Conservation (phyloP, 2,797 vertebrate genomes). For the Notolabrus celidotus region DNA sequence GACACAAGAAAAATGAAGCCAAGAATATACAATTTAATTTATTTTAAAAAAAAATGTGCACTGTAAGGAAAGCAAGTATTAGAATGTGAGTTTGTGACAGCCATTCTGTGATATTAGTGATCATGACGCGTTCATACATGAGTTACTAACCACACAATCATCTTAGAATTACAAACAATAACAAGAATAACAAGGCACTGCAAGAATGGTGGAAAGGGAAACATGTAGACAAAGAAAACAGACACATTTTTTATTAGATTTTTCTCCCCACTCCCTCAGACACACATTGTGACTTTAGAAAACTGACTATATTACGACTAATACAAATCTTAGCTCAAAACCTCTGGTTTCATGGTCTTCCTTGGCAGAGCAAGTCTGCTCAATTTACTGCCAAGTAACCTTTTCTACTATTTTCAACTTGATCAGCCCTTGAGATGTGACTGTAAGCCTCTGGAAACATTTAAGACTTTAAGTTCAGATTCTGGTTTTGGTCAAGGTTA, state of each 20-base stretch:
- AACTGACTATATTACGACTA: no score
- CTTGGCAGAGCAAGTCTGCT: not conserved
- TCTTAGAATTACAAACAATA: no score
- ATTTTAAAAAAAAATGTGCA: conserved; percentile 38
- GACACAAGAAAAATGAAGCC: not conserved
- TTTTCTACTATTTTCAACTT: not conserved
- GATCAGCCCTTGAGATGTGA: not conserved
- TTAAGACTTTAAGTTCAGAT: no score
- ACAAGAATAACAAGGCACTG: no score
- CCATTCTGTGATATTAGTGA: not conserved
- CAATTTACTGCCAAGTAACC: not conserved
- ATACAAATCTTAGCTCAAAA: not conserved
- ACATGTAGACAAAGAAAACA: no score
- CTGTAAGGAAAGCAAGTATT: not conserved
- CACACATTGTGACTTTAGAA: no score
- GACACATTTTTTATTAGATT: no score
- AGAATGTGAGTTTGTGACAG: not conserved
- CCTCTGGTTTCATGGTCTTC: not conserved
- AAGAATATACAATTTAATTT: conserved; percentile 20
- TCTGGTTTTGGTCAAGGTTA: not conserved
- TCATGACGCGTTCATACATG: not conserved
- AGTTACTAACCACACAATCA: no score
- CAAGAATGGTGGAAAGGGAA: no score
- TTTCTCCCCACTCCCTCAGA: not conserved
- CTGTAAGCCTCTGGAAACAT: not conserved